These are phyloP conservation scores for Charaxes varanes DNA, from an alignment of 1,140 invertebrate genomes.

Conservation along the genomic window DNA sequence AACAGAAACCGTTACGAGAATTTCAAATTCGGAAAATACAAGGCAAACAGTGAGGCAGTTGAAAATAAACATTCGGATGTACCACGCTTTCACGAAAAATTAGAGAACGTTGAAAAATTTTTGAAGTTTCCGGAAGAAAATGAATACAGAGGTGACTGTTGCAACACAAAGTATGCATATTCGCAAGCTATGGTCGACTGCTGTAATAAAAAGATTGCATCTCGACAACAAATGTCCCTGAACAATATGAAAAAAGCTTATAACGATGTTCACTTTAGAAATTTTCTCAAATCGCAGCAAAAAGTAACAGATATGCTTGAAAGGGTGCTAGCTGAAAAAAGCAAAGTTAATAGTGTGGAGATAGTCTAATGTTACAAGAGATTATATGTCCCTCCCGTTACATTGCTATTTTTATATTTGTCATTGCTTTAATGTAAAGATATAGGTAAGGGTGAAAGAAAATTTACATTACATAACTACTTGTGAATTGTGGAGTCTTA, in stretches of 20 bases:
- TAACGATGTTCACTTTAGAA: slow-evolving; percentile 46
- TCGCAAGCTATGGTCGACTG: slow-evolving; percentile 20
- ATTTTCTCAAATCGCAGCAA: slow-evolving; percentile 55
- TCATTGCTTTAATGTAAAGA: no score
- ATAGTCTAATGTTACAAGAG: no score
- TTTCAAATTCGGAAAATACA: slow-evolving; percentile 8
- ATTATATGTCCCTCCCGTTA: no score
- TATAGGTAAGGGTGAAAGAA: no score
- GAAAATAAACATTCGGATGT: slow-evolving; percentile 5
- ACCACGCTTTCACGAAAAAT: slow-evolving; percentile 40
- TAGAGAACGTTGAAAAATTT: slow-evolving; percentile 24
- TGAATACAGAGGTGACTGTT: slow-evolving; percentile 21
- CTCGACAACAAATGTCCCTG: slow-evolving; percentile 37
- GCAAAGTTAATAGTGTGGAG: slow-evolving; percentile 36
- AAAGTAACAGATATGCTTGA: slow-evolving; percentile 60
- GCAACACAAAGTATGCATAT: slow-evolving; percentile 16
- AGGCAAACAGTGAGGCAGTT: background rate
- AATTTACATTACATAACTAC: no score
- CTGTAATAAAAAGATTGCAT: slow-evolving; percentile 28
- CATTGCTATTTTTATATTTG: no score
- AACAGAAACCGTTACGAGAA: slow-evolving; percentile 23
- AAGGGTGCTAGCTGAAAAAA: slow-evolving; percentile 39
- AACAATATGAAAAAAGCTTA: slow-evolving; percentile 29
- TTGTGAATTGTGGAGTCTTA: no score
- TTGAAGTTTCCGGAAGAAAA: slow-evolving; percentile 2